Conservation (phyloP, 2,113 vertebrate species). For the Anoura caudifer region DNA sequence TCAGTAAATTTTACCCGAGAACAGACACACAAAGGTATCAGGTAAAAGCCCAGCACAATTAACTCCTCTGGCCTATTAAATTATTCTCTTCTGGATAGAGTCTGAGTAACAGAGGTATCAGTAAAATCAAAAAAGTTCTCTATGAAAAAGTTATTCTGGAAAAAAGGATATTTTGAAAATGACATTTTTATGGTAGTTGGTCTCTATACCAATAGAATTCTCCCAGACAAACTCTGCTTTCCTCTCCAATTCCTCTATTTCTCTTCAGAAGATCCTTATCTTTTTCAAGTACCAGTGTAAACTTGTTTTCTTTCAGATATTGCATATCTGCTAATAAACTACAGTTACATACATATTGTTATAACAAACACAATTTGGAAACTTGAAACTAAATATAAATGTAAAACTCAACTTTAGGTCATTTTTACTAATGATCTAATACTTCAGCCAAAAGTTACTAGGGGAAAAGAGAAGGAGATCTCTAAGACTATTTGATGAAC, state of each 20-base stretch:
- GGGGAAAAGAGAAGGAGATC: neutral
- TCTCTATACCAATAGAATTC: neutral
- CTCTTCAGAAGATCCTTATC: neutral
- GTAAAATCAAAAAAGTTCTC: neutral
- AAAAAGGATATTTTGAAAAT: neutral
- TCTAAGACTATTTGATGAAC: neutral
- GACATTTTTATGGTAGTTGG: neutral
- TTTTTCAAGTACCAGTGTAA: neutral
- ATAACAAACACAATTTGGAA: neutral
- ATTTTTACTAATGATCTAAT: slow-evolving; percentile 13
- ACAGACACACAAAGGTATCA: neutral
- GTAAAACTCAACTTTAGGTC: neutral
- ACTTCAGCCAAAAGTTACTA: neutral
- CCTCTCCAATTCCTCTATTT: neutral
- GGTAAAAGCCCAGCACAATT: neutral
- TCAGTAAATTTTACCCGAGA: slow-evolving; percentile 3
- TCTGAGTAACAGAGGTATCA: neutral
- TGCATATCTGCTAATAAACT: neutral
- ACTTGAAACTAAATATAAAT: slow-evolving; percentile 15
- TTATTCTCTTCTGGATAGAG: neutral
- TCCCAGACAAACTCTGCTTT: neutral
- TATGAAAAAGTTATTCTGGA: neutral
- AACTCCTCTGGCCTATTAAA: neutral
- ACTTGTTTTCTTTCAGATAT: neutral
- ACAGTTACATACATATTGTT: neutral